A percentile compares a stretch with the other conserved stretches of the same genome.
Evolutionary conservation across 2,888 invertebrate species (phyloP).

Genomic region (Leucophora obtusa): DNA sequence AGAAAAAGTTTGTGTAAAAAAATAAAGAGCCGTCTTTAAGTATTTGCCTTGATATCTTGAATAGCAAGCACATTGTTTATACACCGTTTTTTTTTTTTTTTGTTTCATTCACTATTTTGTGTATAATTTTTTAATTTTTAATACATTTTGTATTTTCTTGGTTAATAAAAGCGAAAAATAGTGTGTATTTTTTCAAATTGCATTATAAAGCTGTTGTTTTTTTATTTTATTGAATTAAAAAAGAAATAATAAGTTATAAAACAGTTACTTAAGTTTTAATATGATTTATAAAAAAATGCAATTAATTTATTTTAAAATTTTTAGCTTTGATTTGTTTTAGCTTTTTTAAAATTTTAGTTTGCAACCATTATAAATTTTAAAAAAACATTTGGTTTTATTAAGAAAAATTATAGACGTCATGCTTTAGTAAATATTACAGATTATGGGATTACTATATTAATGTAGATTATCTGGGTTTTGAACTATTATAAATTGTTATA

Average conservation of each 20-base stretch:
- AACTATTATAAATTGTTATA: too few relatives aligned
- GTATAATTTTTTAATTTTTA: slow-evolving; percentile 13
- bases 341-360: slow-evolving; percentile 19
- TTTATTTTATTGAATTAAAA: slow-evolving; percentile 42
- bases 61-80: not conserved
- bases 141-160: not conserved
- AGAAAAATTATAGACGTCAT: slow-evolving; percentile 40
- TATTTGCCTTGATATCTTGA: not conserved
- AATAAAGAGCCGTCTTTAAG: too few relatives aligned
- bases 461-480: too few relatives aligned
- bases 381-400: slow-evolving; percentile 37
- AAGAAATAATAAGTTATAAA: slow-evolving; percentile 33
- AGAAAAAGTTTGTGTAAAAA: too few relatives aligned
- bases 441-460: too few relatives aligned
- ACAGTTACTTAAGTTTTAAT: slow-evolving; percentile 46
- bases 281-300: slow-evolving; percentile 41
- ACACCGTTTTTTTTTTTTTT: slow-evolving; percentile 15
- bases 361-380: slow-evolving; percentile 25
- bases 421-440: slow-evolving; percentile 48
- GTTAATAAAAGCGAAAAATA: slow-evolving; percentile 56
- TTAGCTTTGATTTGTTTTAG: slow-evolving; percentile 18
- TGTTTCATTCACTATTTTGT: slow-evolving; percentile 11
- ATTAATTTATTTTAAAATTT: slow-evolving; percentile 4
- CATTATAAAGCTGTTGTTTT: slow-evolving; percentile 58
- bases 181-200: slow-evolving; percentile 43